Conservation (phyloP, 2,797 vertebrate species). For the Pterois miles region DNA sequence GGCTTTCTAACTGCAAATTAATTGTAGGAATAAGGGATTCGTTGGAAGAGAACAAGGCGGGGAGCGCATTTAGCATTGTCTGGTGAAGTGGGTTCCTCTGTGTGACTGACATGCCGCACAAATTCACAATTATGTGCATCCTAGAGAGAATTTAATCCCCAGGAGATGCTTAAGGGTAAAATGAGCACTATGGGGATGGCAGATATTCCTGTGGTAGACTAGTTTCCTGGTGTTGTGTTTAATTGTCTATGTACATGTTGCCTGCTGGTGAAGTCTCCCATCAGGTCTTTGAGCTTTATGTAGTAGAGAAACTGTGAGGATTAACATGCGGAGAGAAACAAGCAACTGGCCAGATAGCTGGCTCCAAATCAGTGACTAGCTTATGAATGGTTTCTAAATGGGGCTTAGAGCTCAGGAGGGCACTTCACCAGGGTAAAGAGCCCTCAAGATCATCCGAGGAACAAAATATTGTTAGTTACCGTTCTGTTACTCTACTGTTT, state of each 20-base stretch:
- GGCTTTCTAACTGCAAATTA: conserved; percentile 46
- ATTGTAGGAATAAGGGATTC: conserved; percentile 37
- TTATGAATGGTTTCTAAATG: conserved; percentile 13
- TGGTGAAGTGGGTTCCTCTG: conserved; percentile 33
- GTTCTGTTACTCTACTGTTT: background rate
- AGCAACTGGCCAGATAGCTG: background rate
- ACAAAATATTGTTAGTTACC: conserved; percentile 12
- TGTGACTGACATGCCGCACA: conserved; percentile 31
- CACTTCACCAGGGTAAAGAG: background rate
- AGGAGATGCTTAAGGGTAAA: conserved; percentile 42
- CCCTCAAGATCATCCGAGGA: background rate
- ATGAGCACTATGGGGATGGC: conserved; percentile 11
- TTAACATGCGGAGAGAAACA: conserved; percentile 1
- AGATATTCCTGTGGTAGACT: background rate
- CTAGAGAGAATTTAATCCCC: conserved; percentile 27
- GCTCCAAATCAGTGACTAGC: background rate
- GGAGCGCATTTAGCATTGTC: conserved; percentile 12
- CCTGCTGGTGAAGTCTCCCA: background rate
- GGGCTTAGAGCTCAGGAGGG: background rate
- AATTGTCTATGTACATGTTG: conserved; percentile 23
- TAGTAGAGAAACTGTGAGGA: background rate
- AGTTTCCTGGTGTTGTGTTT: conserved; percentile 11
- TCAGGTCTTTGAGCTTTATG: conserved; percentile 3
- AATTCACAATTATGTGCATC: conserved; percentile 27
- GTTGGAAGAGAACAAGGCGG: conserved; percentile 32